These are phyloP conservation scores for Tiliacea citrago DNA, from an alignment of 2,888 invertebrate species.

Conservation along the genomic window DNA sequence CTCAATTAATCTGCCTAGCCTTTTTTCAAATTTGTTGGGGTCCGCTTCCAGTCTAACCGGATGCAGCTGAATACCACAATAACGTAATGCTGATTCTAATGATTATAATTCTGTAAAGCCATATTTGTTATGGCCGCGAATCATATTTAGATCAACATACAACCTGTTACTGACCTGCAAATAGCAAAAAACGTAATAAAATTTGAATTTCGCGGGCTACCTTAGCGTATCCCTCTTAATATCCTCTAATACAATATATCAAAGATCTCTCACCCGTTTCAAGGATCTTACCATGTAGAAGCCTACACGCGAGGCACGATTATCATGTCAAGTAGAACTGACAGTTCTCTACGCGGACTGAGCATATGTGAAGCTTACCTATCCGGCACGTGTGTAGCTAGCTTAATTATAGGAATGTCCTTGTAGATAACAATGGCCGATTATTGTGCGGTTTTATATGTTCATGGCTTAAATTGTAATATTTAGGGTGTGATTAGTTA, in stretches of 20 bases:
- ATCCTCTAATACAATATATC: neutral
- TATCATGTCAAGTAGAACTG: slow-evolving; percentile 33
- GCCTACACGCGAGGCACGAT: slow-evolving; percentile 16
- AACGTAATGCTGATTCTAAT: too few species aligned
- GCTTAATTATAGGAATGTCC: slow-evolving; percentile 28
- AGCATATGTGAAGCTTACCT: slow-evolving; percentile 15
- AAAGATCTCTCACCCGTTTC: neutral
- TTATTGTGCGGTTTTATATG: slow-evolving; percentile 14
- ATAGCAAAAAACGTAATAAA: too few species aligned
- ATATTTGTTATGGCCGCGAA: too few species aligned
- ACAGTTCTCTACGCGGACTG: slow-evolving; percentile 11
- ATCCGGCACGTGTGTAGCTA: neutral
- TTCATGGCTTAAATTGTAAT: slow-evolving; percentile 11
- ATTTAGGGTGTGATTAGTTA: neutral
- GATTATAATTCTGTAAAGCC: too few species aligned
- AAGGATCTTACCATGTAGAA: slow-evolving; percentile 17
- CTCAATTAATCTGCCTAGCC: too few species aligned
- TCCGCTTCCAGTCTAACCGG: too few species aligned
- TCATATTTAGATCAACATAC: too few species aligned
- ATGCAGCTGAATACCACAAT: too few species aligned
- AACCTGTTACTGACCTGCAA: too few species aligned
- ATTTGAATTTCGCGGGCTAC: too few species aligned
- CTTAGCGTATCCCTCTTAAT: too few species aligned
- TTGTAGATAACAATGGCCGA: slow-evolving; percentile 41
- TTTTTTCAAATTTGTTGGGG: too few species aligned